Evolutionary conservation across 2,888 invertebrate species (phyloP).

Genomic region (Limnephilus marmoratus): DNA sequence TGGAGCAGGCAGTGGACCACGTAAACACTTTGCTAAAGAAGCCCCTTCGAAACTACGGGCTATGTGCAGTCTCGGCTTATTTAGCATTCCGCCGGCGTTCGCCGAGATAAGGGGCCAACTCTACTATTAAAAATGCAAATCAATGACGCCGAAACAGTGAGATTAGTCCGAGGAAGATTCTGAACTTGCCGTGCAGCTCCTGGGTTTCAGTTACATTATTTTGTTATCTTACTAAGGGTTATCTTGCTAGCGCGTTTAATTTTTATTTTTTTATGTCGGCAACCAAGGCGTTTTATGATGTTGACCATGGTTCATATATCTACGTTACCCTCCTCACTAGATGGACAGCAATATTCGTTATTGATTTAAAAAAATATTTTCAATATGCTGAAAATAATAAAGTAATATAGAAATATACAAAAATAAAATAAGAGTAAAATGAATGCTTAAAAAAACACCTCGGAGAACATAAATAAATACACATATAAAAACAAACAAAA

Average conservation of each 20-base stretch:
- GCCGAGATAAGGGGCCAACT: slow-evolving; percentile 2
- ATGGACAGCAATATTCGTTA: too few species aligned
- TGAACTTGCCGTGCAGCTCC: not conserved
- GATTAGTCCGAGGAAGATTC: not conserved
- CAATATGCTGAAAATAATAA: too few species aligned
- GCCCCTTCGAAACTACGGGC: not conserved
- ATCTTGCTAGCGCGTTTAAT: not conserved
- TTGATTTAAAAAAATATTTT: too few species aligned
- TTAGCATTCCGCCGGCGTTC: not conserved
- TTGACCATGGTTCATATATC: too few species aligned
- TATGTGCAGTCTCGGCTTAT: slow-evolving; percentile 18
- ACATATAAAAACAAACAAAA: too few species aligned
- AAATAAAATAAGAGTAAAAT: too few species aligned
- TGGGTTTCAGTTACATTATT: not conserved
- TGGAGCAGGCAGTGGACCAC: slow-evolving; percentile 29
- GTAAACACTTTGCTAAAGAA: slow-evolving; percentile 42
- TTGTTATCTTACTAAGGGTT: not conserved
- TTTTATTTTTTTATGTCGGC: not conserved
- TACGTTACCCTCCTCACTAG: too few species aligned
- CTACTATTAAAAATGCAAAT: slow-evolving; percentile 29
- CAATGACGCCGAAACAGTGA: slow-evolving; percentile 8
- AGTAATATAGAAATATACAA: too few species aligned
- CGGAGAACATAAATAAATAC: too few species aligned
- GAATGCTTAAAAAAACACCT: too few species aligned
- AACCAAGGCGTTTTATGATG: too few species aligned